phyloP scores from a whole-genome alignment of 2,797 vertebrate genomes.

The Cheirogaleus major region DNA sequence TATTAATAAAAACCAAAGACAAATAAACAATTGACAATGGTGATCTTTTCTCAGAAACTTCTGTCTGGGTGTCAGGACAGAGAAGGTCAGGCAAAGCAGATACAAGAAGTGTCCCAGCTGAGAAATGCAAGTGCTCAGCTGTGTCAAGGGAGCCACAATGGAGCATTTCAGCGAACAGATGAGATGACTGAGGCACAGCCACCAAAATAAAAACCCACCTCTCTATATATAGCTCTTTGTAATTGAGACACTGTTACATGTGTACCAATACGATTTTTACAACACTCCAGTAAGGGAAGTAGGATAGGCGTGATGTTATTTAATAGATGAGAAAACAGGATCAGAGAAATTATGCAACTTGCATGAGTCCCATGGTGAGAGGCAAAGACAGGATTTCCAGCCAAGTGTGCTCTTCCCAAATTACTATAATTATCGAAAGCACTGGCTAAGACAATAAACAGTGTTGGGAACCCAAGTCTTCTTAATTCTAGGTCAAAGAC shows the following conservation, averaged over 20 bases:
- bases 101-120: background rate
- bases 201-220: background rate
- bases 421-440: background rate
- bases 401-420: background rate
- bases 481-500: slow-evolving; percentile 5
- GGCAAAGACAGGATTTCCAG: background rate
- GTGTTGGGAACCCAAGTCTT: background rate
- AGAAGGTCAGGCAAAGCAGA: background rate
- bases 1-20: background rate
- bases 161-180: background rate
- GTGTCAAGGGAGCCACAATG: background rate
- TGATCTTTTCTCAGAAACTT: slow-evolving; percentile 25
- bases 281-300: background rate
- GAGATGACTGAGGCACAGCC: background rate
- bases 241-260: background rate
- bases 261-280: background rate
- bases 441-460: background rate
- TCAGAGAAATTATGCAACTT: background rate
- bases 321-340: background rate
- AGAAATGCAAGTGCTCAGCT: background rate
- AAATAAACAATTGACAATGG: background rate
- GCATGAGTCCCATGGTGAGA: background rate
- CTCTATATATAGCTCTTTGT: background rate
- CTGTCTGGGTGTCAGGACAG: background rate
- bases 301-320: background rate